Evolutionary conservation across 2,888 invertebrate species (phyloP).

Genomic region (Ochropleura plecta): DNA sequence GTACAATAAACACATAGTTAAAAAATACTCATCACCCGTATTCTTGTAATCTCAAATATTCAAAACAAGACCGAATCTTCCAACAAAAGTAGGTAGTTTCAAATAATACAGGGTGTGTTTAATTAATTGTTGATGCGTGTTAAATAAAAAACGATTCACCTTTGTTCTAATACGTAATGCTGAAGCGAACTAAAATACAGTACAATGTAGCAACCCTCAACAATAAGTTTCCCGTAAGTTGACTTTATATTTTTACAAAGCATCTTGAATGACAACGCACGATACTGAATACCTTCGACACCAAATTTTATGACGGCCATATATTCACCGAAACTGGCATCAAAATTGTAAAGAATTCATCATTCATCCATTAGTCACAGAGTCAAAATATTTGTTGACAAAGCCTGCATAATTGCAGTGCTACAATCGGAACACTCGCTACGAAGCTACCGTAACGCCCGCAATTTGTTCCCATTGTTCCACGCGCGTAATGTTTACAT

Average conservation of each 20-base stretch:
- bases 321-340: conserved; percentile 87
- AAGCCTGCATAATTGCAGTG: conserved; percentile 87
- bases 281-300: conserved; percentile 85
- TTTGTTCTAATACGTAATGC: conserved; percentile 66
- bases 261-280: conserved; percentile 85
- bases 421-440: conserved; percentile 89
- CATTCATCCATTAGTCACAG: conserved; percentile 90
- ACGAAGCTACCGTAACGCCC: conserved; percentile 90
- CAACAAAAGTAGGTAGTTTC: conserved; percentile 56
- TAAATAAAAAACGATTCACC: conserved; percentile 39
- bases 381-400: conserved; percentile 88
- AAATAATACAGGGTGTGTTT: conserved; percentile 45
- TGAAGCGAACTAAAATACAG: conserved; percentile 72
- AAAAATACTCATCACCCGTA: conserved; percentile 60
- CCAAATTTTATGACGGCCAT: conserved; percentile 87
- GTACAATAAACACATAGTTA: conserved; percentile 65
- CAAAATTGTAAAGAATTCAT: conserved; percentile 89
- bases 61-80: conserved; percentile 26
- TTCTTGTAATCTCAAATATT: conserved; percentile 24
- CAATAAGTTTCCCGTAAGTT: conserved; percentile 85
- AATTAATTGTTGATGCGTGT: conserved; percentile 51
- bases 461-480: conserved; percentile 89
- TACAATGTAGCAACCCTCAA: conserved; percentile 76
- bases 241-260: conserved; percentile 80
- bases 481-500: conserved; percentile 86